Evolutionary conservation across 2,113 vertebrate genomes (phyloP).

Genomic region (Sisor rabdophorus): DNA sequence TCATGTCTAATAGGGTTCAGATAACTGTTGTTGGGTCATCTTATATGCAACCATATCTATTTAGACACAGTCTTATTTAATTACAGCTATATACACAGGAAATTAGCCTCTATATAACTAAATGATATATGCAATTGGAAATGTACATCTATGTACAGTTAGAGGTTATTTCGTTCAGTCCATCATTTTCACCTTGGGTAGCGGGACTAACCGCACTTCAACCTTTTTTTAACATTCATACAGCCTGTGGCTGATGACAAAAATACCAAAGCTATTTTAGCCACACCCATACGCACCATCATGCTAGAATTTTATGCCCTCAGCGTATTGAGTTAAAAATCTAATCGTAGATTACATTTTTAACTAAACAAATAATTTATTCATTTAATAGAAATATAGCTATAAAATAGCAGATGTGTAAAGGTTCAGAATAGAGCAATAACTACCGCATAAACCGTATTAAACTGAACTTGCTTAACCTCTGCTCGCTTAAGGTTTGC

Average conservation of each 20-base stretch:
- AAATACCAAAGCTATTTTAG: background rate
- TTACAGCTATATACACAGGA: background rate
- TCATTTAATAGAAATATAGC: background rate
- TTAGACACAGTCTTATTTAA: background rate
- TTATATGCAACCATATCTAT: background rate
- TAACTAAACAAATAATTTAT: background rate
- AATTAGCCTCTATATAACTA: background rate
- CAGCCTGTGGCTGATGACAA: background rate
- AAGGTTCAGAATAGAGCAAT: background rate
- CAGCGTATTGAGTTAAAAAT: background rate
- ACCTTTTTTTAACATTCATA: background rate
- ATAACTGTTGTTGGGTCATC: background rate
- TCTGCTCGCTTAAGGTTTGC: background rate
- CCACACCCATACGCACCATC: background rate
- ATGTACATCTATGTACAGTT: background rate
- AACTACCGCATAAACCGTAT: background rate
- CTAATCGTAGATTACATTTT: background rate
- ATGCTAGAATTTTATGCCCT: too few relatives aligned
- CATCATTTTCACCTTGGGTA: background rate
- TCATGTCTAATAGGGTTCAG: background rate
- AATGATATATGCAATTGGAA: background rate
- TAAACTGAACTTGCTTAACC: background rate
- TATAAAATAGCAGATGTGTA: background rate
- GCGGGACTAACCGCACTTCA: background rate
- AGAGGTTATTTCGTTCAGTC: background rate